These are phyloP conservation scores for Calameuta idolon DNA, from an alignment of 2,888 invertebrate genomes.

Conservation along the genomic window DNA sequence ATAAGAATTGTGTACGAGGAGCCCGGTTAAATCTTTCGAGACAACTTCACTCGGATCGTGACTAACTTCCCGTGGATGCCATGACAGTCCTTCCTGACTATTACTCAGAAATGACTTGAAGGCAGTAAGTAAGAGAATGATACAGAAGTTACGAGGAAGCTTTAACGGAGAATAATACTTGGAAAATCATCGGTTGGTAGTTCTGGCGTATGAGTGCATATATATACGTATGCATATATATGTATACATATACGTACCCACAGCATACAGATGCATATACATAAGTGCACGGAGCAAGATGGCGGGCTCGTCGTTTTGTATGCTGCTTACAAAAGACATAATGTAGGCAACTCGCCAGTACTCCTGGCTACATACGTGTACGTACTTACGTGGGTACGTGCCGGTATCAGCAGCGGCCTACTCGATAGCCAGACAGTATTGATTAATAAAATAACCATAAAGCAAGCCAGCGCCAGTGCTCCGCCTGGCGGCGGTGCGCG, in stretches of 20 bases:
- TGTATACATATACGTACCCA: background rate
- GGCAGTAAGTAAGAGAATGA: background rate
- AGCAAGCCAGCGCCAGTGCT: background rate
- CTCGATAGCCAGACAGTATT: constrained; percentile 46
- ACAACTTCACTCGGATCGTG: background rate
- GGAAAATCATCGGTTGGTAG: background rate
- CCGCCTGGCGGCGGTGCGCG: constrained; percentile 3
- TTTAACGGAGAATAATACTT: background rate
- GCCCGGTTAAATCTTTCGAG: background rate
- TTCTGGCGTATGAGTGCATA: background rate
- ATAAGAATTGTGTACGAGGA: background rate
- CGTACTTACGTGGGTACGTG: constrained; percentile 8
- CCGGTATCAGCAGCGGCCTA: constrained; percentile 32
- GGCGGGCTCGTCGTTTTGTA: background rate
- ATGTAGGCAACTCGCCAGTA: constrained; percentile 6
- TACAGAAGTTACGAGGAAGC: background rate
- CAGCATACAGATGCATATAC: background rate
- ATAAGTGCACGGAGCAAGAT: constrained; percentile 1
- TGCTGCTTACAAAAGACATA: constrained; percentile 4
- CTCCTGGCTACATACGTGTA: background rate
- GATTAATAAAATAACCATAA: constrained; percentile 55
- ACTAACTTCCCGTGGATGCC: background rate
- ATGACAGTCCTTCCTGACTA: background rate
- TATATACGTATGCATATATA: background rate
- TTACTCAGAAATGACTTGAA: background rate